Base-by-base conservation (phyloP, 2,888 invertebrate genomes). In the Drosophila fungiperda region DNA sequence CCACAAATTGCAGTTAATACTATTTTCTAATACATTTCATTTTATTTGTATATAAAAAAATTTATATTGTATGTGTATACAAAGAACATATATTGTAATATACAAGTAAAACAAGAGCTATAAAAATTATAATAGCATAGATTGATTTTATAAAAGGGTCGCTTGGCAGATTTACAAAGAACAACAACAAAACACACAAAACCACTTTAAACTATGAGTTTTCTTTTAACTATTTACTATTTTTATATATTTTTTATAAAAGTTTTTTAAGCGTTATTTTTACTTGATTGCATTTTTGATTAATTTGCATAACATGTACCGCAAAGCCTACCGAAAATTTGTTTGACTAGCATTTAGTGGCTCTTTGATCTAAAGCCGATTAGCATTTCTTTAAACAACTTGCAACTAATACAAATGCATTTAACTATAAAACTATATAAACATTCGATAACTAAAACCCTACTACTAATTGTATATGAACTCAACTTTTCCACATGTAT, bases 331-430 rank as follows among this genome's bases (percentile, higher is more conserved):
- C 61, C 67, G 57, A 66, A 59, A 76, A 81, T 83, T 83, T 83
- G 77, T 85, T 84, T 87, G 82, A 81, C 71, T 85, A 86, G 85
- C 82, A 88, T 86, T 78, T 86, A 78, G 88, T 88, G 86, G 84
- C 73, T 86, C 88, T 80, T 86, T 78, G 71, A 82, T 69, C 67
- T 75, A 57, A 76, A 83, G 76, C 75, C 88, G 73, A 85, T 64
- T 88, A 85, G 88, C 68, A 83, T 86, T 78, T 82, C 77, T 67
- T 60, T 72, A 80, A 82, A 74, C 68, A 68, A 83, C 70, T 73
- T 82, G 76, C 81, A 76, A 82, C 73, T 69, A 72, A 82, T 61
- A 79, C 67, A 79, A 53, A 66, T 68, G 61, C 67, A 76, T 63
- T 66, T 48, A 73, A 64, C 59, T 48, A 68, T 50, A 12, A 62